Conservation (phyloP, 2,797 vertebrate species). For the Phyllotis vaccarum region DNA sequence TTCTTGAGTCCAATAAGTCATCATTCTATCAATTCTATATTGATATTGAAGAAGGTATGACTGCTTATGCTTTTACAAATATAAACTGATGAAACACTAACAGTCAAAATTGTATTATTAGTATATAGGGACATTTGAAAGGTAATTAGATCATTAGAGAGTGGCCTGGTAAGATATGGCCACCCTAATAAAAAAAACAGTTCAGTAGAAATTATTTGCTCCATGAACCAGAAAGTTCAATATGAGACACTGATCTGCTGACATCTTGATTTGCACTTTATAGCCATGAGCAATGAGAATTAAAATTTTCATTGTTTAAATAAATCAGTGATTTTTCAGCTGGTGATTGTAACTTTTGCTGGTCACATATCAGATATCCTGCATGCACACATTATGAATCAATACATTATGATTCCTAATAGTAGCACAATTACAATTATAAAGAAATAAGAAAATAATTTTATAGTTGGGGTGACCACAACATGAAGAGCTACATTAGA, state of each 20-base stretch:
- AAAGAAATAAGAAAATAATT: neutral
- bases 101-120: neutral
- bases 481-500: neutral
- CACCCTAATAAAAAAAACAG: neutral
- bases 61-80: neutral
- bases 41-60: neutral
- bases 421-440: no score
- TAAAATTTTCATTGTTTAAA: neutral
- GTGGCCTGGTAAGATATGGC: neutral
- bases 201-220: neutral
- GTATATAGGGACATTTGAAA: neutral
- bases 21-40: neutral
- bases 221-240: neutral
- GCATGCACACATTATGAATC: neutral
- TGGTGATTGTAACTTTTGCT: neutral
- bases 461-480: neutral
- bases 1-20: neutral
- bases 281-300: neutral
- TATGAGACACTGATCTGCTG: neutral
- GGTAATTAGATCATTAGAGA: neutral
- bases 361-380: neutral
- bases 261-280: neutral
- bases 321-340: neutral
- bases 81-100: neutral
- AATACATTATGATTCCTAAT: neutral